Base-by-base conservation (phyloP, 2,113 vertebrate species). In the Pomatorhinus ruficollis region DNA sequence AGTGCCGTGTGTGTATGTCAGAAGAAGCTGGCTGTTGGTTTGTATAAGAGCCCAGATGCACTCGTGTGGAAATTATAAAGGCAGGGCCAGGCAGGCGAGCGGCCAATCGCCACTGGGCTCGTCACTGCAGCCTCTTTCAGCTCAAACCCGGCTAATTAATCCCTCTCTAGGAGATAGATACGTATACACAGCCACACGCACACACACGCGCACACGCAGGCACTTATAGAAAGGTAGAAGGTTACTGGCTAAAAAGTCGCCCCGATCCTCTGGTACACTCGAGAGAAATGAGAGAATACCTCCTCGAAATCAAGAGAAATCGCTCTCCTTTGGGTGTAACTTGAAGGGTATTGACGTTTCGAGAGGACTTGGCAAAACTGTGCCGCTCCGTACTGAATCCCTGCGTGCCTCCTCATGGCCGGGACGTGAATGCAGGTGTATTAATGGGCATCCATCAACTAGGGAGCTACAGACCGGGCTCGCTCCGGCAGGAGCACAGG, bases 21-120 rank as follows among this genome's bases (percentile, higher is more conserved):
- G 91, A 79, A 97, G 98, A 98, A 97, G 98, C 98, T 98, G 98
- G 97, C 98, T 98, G 97, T 98, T 97, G 98, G 98, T 99, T 98
- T 99, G 98, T 98, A 98, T 99, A 98, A 99, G 98, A 99, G 98
- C 98, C 98, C 98, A 97, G 98, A 98, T 98, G 98, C 98, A 97
- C 98, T 98, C 98, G 97, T 97, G 98, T 98, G 98, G 98, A 98
- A 99, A 99, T 99, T 98, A 99, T 98, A 99, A 98, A 99, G 99
- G 99, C 99, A 99, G 99, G 99, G 98, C 98, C 98, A 98, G 98
- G 97, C 97, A 96, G 97, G 98, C 97, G 97, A 97, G 98, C 98
- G 98, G 98, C 99, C 99, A 99, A 99, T 99, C 98, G 98, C 98
- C 97, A 98, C 97, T 93, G 97, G 98, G 97, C 98, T 98, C 99